phyloP scores from a whole-genome alignment of 2,797 vertebrate genomes.

The Limosa lapponica region DNA sequence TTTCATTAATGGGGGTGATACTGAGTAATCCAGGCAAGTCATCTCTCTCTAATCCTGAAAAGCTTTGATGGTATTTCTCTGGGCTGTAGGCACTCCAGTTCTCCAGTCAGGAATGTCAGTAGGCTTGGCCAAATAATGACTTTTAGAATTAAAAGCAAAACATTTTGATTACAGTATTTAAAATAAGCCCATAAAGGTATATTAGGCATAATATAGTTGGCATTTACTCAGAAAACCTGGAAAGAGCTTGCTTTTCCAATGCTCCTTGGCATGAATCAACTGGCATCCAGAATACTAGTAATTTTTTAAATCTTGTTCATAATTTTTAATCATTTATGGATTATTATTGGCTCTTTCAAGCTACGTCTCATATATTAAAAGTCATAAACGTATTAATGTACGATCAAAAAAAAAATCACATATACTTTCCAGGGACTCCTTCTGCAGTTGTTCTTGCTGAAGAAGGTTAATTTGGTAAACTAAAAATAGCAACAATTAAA shows the following conservation, averaged over 20 bases:
- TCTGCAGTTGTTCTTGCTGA: neutral
- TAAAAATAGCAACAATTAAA: neutral
- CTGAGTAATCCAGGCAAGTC: neutral
- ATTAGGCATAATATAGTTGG: neutral
- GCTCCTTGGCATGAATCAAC: neutral
- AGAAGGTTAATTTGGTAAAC: neutral
- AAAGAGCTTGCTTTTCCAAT: neutral
- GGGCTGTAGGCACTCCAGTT: neutral
- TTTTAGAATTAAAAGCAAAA: neutral
- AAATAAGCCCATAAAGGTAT: neutral
- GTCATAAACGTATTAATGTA: neutral
- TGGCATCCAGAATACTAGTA: neutral
- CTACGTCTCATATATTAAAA: neutral
- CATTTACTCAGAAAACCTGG: neutral
- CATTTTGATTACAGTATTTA: neutral
- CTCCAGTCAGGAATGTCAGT: neutral
- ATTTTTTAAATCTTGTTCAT: neutral
- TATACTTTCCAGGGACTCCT: neutral
- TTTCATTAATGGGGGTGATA: neutral
- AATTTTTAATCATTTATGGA: neutral
- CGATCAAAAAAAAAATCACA: neutral
- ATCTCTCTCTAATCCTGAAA: neutral
- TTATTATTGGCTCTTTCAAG: neutral
- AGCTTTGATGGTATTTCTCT: neutral
- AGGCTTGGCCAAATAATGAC: neutral